Percentiles rank a stretch among this genome's conserved stretches.
These are phyloP conservation scores for Leptopilina drosophilae DNA, from an alignment of 2,888 invertebrate species.

Conservation along the genomic window DNA sequence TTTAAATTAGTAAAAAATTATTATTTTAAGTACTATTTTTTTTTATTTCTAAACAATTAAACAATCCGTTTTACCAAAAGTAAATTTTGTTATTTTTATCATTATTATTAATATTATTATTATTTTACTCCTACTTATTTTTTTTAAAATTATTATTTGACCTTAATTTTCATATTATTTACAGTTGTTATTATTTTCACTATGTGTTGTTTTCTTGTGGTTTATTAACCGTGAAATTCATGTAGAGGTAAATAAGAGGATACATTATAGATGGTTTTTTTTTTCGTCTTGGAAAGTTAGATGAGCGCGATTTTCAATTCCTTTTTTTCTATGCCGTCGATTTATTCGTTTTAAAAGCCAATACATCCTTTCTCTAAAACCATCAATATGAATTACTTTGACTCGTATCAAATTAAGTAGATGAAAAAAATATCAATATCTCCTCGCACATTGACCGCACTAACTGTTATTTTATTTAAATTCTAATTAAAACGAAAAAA, in stretches of 20 bases:
- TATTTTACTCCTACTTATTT: too few species aligned
- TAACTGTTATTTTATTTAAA: neutral
- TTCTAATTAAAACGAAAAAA: too few species aligned
- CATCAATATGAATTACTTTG: neutral
- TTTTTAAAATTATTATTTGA: neutral
- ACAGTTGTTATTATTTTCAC: neutral
- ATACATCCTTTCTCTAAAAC: slow-evolving; percentile 9
- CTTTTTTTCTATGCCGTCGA: neutral
- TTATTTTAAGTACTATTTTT: too few species aligned
- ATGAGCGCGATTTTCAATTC: neutral
- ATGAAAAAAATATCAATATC: neutral
- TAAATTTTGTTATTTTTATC: too few species aligned
- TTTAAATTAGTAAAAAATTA: too few species aligned
- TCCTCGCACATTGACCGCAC: neutral
- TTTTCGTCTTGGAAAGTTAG: slow-evolving; percentile 1
- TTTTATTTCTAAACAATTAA: too few species aligned
- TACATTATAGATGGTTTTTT: neutral
- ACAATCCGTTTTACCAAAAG: too few species aligned
- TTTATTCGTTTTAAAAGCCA: neutral
- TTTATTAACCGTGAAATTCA: neutral
- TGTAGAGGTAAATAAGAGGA: neutral
- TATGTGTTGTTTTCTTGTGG: neutral
- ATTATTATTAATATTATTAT: too few species aligned
- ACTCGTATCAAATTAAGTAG: neutral
- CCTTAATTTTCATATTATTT: neutral